A percentile compares a stretch with the other conserved stretches of the same genome.
phyloP scores from a whole-genome alignment of 2,888 invertebrate species.

The Drosophila macrothrix region DNA sequence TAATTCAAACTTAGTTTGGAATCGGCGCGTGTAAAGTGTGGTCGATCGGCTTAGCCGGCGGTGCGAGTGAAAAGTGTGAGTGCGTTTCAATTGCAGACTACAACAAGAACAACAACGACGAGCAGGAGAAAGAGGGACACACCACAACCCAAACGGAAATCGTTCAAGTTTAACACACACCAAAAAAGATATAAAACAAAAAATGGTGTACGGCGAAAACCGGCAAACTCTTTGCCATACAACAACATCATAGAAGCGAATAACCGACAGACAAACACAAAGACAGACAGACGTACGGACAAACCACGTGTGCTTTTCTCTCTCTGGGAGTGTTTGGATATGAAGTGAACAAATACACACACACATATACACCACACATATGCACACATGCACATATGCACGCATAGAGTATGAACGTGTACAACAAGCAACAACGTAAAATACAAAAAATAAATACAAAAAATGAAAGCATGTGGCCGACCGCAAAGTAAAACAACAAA shows the following conservation, averaged over 20 bases:
- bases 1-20: conserved; percentile 65
- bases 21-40: conserved; percentile 54
- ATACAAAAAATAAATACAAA: conserved; percentile 2
- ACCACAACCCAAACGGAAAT: conserved; percentile 4
- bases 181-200: background rate
- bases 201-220: conserved; percentile 17
- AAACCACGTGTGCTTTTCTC: conserved; percentile 48
- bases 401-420: background rate
- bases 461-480: conserved; percentile 58
- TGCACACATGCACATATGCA: conserved; percentile 12
- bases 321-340: background rate
- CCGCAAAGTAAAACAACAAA: conserved; percentile 39
- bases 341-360: background rate
- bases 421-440: conserved; percentile 33
- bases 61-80: background rate
- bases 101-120: background rate
- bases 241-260: conserved; percentile 8
- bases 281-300: background rate
- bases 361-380: conserved; percentile 6
- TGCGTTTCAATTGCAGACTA: conserved; percentile 7
- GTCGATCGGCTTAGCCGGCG: conserved; percentile 38
- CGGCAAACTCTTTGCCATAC: conserved; percentile 29
- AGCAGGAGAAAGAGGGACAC: background rate
- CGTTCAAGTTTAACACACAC: background rate
- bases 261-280: conserved; percentile 4